Evolutionary conservation across 2,888 invertebrate genomes (phyloP).

Genomic region (Agrochola litura): DNA sequence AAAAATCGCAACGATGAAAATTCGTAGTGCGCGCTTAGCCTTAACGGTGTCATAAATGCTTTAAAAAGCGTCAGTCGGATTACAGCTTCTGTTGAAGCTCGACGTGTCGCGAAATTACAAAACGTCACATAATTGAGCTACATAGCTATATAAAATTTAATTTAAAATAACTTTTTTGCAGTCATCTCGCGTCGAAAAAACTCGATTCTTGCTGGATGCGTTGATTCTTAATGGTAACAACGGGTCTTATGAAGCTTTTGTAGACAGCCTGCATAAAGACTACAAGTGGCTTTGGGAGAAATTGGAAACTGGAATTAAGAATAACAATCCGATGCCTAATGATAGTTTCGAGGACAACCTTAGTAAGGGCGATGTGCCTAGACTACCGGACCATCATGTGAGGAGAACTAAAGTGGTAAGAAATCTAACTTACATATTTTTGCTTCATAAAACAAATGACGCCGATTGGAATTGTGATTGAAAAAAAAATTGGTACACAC

Average conservation of each 20-base stretch:
- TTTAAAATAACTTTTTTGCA: constrained; percentile 70
- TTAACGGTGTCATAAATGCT: constrained; percentile 1
- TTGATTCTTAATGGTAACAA: constrained; percentile 83
- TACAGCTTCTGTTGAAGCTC: constrained; percentile 7
- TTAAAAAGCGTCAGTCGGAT: constrained; percentile 10
- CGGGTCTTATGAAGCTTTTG: constrained; percentile 89
- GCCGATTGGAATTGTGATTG: background rate
- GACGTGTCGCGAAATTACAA: constrained; percentile 19
- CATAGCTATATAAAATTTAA: background rate
- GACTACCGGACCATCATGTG: constrained; percentile 90
- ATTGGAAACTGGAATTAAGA: constrained; percentile 77
- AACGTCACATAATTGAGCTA: background rate
- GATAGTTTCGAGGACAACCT: constrained; percentile 88
- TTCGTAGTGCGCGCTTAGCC: too few species aligned
- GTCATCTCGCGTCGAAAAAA: constrained; percentile 81
- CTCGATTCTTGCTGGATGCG: constrained; percentile 82
- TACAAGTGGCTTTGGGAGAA: constrained; percentile 91
- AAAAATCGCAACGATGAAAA: too few species aligned
- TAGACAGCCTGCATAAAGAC: constrained; percentile 88
- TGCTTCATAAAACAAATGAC: background rate
- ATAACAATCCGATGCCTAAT: constrained; percentile 78
- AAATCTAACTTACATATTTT: constrained; percentile 18
- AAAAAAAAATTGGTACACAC: too few species aligned
- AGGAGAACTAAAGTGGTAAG: constrained; percentile 87
- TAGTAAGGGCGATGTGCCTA: constrained; percentile 90